Percentiles rank a stretch among this genome's conserved stretches.
These are phyloP conservation scores for Thymelicus lineola DNA, from an alignment of 2,888 invertebrate species.

Conservation along the genomic window DNA sequence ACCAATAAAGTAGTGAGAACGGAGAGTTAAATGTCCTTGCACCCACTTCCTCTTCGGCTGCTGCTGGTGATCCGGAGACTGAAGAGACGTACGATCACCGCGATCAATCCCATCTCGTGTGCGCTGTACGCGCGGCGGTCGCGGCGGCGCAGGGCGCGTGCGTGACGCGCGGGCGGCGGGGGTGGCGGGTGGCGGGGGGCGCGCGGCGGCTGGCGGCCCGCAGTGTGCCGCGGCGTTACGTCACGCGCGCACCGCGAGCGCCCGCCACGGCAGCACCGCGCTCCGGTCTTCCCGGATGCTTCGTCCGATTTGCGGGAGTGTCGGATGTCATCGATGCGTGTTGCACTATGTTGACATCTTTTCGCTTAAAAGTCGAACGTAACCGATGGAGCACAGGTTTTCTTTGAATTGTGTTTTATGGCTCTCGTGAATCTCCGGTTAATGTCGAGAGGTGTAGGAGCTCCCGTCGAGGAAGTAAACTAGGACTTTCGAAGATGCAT, in stretches of 20 bases:
- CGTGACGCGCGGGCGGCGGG: conserved; percentile 38
- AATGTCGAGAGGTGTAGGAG: neutral
- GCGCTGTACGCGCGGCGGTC: conserved; percentile 28
- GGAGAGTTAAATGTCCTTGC: neutral
- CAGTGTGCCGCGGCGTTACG: conserved; percentile 60
- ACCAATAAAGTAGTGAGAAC: too few relatives aligned
- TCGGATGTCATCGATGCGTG: conserved; percentile 14
- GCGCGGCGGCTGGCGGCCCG: conserved; percentile 43
- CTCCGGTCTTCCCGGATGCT: conserved; percentile 32
- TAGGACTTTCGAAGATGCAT: neutral
- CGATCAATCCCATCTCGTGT: conserved; percentile 22
- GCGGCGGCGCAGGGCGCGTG: conserved; percentile 24
- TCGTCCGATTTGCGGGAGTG: conserved; percentile 21
- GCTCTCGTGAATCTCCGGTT: neutral
- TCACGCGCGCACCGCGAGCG: conserved; percentile 50
- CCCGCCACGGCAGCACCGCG: conserved; percentile 17
- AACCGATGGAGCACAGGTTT: neutral
- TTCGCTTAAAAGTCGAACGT: neutral
- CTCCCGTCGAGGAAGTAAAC: neutral
- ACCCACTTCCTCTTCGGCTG: neutral
- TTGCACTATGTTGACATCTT: conserved; percentile 1
- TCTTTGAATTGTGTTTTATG: conserved; percentile 7
- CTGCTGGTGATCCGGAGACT: neutral
- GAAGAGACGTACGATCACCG: conserved; percentile 1
- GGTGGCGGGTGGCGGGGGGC: conserved; percentile 41